Evolutionary conservation across 2,888 invertebrate species (phyloP).

Genomic region (Rhogogaster chlorosoma): DNA sequence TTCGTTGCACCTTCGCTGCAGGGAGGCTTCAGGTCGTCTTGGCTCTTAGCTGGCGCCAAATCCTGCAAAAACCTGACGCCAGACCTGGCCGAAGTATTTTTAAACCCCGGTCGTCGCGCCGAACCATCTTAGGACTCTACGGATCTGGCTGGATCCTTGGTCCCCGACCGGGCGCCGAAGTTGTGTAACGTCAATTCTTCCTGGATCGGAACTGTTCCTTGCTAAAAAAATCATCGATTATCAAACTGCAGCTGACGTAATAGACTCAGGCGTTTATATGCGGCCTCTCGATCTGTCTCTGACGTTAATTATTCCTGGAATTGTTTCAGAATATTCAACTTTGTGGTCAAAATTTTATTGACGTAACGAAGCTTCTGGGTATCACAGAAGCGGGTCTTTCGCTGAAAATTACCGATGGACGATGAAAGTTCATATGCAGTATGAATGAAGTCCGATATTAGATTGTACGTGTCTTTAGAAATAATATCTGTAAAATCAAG

Average conservation of each 20-base stretch:
- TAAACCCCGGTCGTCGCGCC: constrained; percentile 67
- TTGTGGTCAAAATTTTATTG: neutral
- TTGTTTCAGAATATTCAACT: neutral
- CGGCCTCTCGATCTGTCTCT: neutral
- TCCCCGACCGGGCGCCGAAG: constrained; percentile 16
- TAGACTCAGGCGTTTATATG: neutral
- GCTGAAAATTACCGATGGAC: neutral
- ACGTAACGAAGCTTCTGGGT: neutral
- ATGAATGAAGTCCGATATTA: neutral
- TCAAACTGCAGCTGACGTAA: neutral
- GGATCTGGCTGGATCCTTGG: constrained; percentile 56
- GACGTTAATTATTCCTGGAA: neutral
- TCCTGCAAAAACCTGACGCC: constrained; percentile 62
- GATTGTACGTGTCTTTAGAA: neutral
- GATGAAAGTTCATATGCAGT: neutral
- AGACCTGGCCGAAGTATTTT: constrained; percentile 63
- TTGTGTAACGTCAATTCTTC: constrained; percentile 48
- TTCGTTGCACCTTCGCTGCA: constrained; percentile 45
- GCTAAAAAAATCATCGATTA: neutral
- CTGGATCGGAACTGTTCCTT: constrained; percentile 1
- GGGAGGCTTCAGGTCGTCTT: constrained; percentile 40
- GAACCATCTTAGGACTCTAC: constrained; percentile 63
- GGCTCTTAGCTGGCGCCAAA: constrained; percentile 63
- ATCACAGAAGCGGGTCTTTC: neutral
- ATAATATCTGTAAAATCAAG: neutral